These are phyloP conservation scores for fruit fly (Drosophila melanogaster) DNA, from an alignment of 1,140 invertebrate species.

Conservation along the genomic window DNA sequence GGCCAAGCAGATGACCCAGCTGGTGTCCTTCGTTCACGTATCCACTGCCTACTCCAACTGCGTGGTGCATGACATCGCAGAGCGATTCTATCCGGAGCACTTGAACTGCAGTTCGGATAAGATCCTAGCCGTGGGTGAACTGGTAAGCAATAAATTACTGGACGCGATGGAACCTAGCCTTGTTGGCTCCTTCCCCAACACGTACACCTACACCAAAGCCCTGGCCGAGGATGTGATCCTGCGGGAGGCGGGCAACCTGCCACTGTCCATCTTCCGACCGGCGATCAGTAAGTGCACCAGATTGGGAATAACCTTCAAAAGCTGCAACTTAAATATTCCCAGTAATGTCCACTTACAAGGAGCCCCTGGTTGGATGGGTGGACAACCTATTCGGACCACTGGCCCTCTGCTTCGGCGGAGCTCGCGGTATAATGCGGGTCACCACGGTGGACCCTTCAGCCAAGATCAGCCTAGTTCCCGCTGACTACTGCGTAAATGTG, in stretches of 20 bases:
- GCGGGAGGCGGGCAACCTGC: slow-evolving; percentile 88
- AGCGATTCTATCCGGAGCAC: slow-evolving; percentile 90
- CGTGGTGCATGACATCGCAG: slow-evolving; percentile 86
- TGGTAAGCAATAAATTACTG: slow-evolving; percentile 86
- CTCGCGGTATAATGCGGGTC: slow-evolving; percentile 90
- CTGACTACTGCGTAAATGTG: slow-evolving; percentile 91
- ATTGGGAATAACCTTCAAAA: slow-evolving; percentile 84
- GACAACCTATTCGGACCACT: slow-evolving; percentile 96
- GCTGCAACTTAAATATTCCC: slow-evolving; percentile 88
- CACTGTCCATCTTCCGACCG: slow-evolving; percentile 89
- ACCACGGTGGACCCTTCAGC: slow-evolving; percentile 86
- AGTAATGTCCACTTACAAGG: slow-evolving; percentile 92
- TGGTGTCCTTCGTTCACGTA: slow-evolving; percentile 89
- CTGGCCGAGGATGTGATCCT: slow-evolving; percentile 90
- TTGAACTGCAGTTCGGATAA: slow-evolving; percentile 87
- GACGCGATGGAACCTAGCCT: slow-evolving; percentile 88
- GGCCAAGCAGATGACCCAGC: slow-evolving; percentile 87
- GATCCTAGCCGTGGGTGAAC: slow-evolving; percentile 85
- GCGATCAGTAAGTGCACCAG: slow-evolving; percentile 88
- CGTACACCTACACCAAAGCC: slow-evolving; percentile 93
- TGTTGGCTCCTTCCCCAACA: slow-evolving; percentile 90
- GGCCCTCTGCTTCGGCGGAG: slow-evolving; percentile 88
- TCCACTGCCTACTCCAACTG: slow-evolving; percentile 91
- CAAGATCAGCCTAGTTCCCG: slow-evolving; percentile 88
- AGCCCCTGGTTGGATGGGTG: slow-evolving; percentile 91